These are phyloP conservation scores for Aricia agestis DNA, from an alignment of 1,140 invertebrate genomes.

Conservation along the genomic window DNA sequence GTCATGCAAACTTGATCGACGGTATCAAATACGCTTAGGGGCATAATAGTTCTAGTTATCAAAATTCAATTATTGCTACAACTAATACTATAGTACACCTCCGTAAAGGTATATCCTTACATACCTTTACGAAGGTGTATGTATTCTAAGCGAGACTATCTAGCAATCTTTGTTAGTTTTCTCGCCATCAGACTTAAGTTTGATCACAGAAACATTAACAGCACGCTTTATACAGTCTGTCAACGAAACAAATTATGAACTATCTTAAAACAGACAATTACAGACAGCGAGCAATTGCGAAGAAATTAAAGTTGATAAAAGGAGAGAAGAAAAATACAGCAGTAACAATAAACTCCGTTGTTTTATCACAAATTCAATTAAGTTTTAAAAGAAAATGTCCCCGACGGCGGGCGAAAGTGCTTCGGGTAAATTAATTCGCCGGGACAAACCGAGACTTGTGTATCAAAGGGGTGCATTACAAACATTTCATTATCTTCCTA, in stretches of 20 bases:
- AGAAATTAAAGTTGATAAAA: constrained; percentile 5
- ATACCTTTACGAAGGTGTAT: no score
- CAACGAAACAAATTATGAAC: background rate
- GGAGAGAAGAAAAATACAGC: background rate
- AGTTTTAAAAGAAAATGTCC: constrained; percentile 13
- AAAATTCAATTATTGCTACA: no score
- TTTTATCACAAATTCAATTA: constrained; percentile 12
- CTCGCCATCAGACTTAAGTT: no score
- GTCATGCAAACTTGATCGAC: no score
- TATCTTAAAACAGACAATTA: background rate
- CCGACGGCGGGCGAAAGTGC: background rate
- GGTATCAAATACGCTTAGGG: no score
- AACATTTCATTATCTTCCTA: background rate
- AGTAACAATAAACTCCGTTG: constrained; percentile 12
- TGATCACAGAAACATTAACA: background rate
- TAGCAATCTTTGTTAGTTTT: no score
- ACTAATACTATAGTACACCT: no score
- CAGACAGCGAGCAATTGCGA: background rate
- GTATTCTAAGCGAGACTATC: no score
- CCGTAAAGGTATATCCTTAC: no score
- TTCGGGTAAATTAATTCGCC: constrained; percentile 9
- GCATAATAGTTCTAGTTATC: no score
- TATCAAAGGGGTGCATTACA: background rate
- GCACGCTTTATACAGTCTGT: background rate
- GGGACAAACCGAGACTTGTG: background rate